phyloP scores from a whole-genome alignment of 2,113 vertebrate genomes.

The Sturnira hondurensis region DNA sequence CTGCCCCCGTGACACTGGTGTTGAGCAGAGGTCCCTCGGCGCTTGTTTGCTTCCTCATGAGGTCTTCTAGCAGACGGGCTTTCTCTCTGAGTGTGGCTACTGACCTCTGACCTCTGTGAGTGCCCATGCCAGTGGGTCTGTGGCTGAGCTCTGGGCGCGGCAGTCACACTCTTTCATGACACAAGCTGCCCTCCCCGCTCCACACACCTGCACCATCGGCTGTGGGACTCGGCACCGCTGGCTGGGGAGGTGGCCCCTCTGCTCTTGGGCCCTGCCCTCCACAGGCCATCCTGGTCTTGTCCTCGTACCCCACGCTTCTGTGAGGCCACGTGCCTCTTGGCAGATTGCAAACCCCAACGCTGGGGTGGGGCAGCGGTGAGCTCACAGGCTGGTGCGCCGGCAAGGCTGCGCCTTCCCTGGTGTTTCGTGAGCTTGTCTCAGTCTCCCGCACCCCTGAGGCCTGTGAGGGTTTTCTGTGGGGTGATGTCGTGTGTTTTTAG shows the following conservation, averaged over 20 bases:
- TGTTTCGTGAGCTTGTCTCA: neutral
- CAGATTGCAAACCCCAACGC: too few species aligned
- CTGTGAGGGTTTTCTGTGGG: neutral
- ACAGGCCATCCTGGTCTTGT: neutral
- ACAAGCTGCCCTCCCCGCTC: neutral
- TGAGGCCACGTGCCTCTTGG: neutral
- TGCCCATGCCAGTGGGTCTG: too few species aligned
- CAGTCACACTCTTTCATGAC: too few species aligned
- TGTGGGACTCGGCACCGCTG: neutral
- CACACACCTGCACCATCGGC: accelerated
- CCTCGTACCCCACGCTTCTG: neutral
- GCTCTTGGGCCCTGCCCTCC: neutral
- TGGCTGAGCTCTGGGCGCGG: too few species aligned
- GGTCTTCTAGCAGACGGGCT: too few species aligned
- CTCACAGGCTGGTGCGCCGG: neutral
- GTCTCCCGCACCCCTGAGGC: neutral
- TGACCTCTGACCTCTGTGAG: too few species aligned
- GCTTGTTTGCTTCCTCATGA: too few species aligned
- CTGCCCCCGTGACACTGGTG: too few species aligned
- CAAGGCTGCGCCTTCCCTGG: neutral
- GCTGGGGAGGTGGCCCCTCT: neutral
- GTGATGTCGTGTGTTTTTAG: neutral
- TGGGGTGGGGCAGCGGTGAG: neutral
- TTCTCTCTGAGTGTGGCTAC: too few species aligned
- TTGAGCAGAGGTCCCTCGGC: too few species aligned